These are phyloP conservation scores for Onthophagus taurus DNA, from an alignment of 1,140 invertebrate species.

Conservation along the genomic window DNA sequence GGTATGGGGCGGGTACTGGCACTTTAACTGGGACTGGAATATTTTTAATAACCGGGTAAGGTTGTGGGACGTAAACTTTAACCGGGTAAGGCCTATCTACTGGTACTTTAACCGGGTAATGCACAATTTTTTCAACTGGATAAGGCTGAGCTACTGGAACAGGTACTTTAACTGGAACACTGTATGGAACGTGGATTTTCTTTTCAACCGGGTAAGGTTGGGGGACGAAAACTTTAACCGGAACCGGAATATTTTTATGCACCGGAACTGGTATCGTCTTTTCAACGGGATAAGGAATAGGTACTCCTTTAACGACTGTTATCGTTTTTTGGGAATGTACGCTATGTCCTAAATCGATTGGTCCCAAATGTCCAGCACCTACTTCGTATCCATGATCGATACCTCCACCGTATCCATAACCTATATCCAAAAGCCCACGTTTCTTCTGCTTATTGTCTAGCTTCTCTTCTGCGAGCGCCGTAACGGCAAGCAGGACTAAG, in stretches of 20 bases:
- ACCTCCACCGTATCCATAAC: constrained; percentile 43
- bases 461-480: constrained; percentile 45
- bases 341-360: constrained; percentile 27
- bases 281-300: constrained; percentile 49
- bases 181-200: constrained; percentile 39
- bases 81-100: constrained; percentile 39
- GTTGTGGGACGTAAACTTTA: constrained; percentile 31
- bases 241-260: constrained; percentile 45
- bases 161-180: constrained; percentile 53
- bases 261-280: constrained; percentile 51
- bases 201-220: constrained; percentile 57
- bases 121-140: constrained; percentile 59
- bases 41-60: constrained; percentile 51
- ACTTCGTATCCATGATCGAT: constrained; percentile 44
- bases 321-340: constrained; percentile 50
- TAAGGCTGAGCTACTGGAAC: constrained; percentile 47
- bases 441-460: constrained; percentile 58
- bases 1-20: constrained; percentile 49
- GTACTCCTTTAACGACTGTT: constrained; percentile 39
- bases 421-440: constrained; percentile 45
- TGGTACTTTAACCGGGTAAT: constrained; percentile 59
- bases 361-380: constrained; percentile 13
- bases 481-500: constrained; percentile 57
- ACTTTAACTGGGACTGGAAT: constrained; percentile 52
- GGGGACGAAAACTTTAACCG: constrained; percentile 48